Base-by-base conservation (phyloP, 2,888 invertebrate genomes). In the Himalopsyche tibetana region DNA sequence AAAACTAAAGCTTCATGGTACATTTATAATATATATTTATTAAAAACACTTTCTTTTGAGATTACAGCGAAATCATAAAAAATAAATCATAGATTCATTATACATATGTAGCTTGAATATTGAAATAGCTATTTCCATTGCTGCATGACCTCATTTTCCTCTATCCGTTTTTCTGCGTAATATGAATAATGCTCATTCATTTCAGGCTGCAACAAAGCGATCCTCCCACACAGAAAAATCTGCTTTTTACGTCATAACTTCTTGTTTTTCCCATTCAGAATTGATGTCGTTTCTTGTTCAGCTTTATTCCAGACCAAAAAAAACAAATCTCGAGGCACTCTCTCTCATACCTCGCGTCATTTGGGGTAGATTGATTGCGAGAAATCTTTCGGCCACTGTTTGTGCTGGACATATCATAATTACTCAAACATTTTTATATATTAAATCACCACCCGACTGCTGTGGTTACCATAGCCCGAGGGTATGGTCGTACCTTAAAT, bases 241-340 rank as follows among this genome's bases (percentile, higher is more conserved):
- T 63, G 63, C 19, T 63, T 28, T 19, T 19, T 63, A 5, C 63
- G 63, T 19, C 63, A 63, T 0, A 28, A 63, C 63, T 19, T 63
- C 74, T 74, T 74, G 74, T 74, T 74, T 74, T 74, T 74, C 74
- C 28, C 74, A 36, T 12, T 63, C 63, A 4, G 74, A 74, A 74
- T 74, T 38, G 74, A 74, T 74, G 74, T 4, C 38, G 36, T 12
- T 36, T 74, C 36, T 74, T 74, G 28, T 74, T 38, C 36, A 12
- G 11, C 38, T 74, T 74, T 74, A 51, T 51, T 15, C 74, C 74
- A 74, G 36, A 9, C 28, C 74, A 38, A 74, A 74, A n/a, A 74
- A 74, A 74, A 69, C 28, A 74, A 51, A 51, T 51, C 51, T 51
- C 51, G 51, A 51, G 51, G 51, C 51, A 51, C 15, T 51, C 15